phyloP scores from a whole-genome alignment of 2,797 vertebrate species.

The Aselliscus stoliczkanus region DNA sequence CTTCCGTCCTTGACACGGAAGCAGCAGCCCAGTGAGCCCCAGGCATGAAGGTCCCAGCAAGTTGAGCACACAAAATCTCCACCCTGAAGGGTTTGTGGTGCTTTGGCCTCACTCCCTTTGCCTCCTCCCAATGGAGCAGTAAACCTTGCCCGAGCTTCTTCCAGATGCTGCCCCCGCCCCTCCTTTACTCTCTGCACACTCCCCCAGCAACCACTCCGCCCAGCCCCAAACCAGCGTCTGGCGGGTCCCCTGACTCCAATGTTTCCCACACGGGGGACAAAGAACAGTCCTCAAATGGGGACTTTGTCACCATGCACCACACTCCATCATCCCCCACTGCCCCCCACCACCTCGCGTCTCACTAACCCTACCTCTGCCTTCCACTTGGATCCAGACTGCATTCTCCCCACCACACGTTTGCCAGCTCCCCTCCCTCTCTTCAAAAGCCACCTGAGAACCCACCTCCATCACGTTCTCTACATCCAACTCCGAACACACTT shows the following conservation, averaged over 20 bases:
- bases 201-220: background rate
- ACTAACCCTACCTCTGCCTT: background rate
- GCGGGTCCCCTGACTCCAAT: background rate
- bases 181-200: too few species aligned
- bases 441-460: background rate
- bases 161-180: background rate
- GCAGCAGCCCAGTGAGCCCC: background rate
- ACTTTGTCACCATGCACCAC: background rate
- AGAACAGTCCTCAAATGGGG: background rate
- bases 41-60: background rate
- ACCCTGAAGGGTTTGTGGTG: fast-evolving
- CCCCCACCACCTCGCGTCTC: background rate
- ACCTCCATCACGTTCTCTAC: background rate
- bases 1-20: background rate
- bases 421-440: background rate
- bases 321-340: too few species aligned
- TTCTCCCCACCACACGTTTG: background rate
- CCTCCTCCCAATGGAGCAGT: background rate
- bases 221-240: background rate
- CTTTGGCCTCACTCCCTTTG: background rate
- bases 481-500: background rate
- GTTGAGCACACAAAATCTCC: fast-evolving
- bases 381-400: fast-evolving
- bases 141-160: background rate
- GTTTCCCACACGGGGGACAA: background rate